A percentile compares a stretch with the other conserved stretches of the same genome.
These are phyloP conservation scores for Lemur catta DNA, from an alignment of 2,797 vertebrate species.

Conservation along the genomic window DNA sequence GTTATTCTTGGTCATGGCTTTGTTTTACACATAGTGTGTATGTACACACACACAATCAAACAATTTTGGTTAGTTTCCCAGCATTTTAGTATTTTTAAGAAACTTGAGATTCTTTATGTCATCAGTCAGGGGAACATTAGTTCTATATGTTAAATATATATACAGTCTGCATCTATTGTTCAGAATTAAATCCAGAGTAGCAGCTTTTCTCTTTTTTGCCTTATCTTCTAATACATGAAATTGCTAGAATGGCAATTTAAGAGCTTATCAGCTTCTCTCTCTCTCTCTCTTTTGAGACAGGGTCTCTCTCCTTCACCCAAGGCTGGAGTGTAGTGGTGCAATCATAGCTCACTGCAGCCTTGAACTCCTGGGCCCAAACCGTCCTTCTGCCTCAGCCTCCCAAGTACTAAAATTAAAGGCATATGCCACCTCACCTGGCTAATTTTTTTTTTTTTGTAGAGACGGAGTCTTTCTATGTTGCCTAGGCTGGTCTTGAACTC, in stretches of 20 bases:
- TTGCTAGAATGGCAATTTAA: background rate
- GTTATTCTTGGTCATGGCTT: background rate
- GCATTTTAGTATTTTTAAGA: background rate
- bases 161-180: background rate
- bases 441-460: background rate
- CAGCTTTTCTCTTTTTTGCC: background rate
- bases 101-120: background rate
- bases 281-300: background rate
- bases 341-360: background rate
- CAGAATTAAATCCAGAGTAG: background rate
- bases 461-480: background rate
- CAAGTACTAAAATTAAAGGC: background rate
- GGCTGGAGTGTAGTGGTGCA: background rate
- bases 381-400: background rate
- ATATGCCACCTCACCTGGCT: background rate
- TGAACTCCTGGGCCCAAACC: background rate
- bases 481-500: background rate
- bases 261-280: background rate
- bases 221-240: background rate
- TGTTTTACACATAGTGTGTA: background rate
- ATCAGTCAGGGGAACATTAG: background rate
- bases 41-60: background rate
- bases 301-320: background rate
- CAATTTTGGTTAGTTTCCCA: background rate
- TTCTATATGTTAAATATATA: background rate